These are phyloP conservation scores for Silvanus unidentatus DNA, from an alignment of 2,888 invertebrate genomes.

Conservation along the genomic window DNA sequence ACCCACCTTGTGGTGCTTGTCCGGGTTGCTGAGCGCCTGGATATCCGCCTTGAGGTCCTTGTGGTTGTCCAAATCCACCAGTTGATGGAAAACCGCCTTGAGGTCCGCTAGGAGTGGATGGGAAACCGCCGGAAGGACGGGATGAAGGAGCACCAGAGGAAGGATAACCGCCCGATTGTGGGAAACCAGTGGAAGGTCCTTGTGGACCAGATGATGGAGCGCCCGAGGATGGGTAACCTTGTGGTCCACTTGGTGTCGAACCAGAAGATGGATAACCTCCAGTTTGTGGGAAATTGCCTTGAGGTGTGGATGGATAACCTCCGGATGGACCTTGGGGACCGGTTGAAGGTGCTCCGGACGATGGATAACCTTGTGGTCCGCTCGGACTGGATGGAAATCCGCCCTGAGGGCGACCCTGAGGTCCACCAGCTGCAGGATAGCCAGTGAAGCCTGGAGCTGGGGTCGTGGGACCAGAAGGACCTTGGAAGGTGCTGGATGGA, in stretches of 20 bases:
- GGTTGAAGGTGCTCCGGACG: constrained; percentile 1
- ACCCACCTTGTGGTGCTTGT: constrained; percentile 26
- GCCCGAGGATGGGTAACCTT: constrained; percentile 13
- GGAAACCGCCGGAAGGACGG: too few relatives aligned
- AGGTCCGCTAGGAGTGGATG: constrained; percentile 11
- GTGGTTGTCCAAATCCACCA: constrained; percentile 19
- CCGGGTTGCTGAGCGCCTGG: constrained; percentile 19
- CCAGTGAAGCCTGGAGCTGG: constrained; percentile 17
- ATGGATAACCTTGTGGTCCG: constrained; percentile 4
- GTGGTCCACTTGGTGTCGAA: constrained; percentile 25
- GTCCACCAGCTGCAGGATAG: constrained; percentile 20
- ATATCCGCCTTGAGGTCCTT: constrained; percentile 26
- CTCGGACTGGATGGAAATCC: constrained; percentile 5
- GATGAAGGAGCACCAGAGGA: constrained; percentile 7
- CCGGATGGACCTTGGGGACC: constrained; percentile 17
- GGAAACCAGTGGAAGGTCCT: too few relatives aligned
- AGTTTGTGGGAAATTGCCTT: constrained; percentile 13
- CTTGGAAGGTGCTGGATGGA: constrained; percentile 35
- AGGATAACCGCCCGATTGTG: constrained; percentile 7
- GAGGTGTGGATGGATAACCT: constrained; percentile 28
- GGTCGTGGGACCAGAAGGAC: constrained; percentile 11
- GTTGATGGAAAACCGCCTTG: constrained; percentile 21
- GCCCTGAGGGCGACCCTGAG: constrained; percentile 9
- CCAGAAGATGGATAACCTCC: constrained; percentile 26
- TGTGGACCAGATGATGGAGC: constrained; percentile 5